Evolutionary conservation across 1,140 invertebrate species (phyloP), one percentile per base, ranked within the genome.

Genomic region (Eriosoma lanigerum): DNA sequence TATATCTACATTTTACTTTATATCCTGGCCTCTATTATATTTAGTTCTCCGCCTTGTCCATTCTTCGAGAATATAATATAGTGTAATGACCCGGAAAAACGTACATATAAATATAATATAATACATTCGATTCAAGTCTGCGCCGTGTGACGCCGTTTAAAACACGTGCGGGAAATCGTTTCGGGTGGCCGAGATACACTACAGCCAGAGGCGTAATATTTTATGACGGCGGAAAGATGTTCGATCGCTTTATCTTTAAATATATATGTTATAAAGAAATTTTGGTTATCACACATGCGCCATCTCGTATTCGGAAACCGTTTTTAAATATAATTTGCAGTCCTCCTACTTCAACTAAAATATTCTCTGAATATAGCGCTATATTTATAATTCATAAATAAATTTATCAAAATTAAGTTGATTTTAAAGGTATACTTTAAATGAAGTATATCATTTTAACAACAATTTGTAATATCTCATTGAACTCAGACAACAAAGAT

Each of bases 401-500:
- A n/a, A n/a, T n/a, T n/a, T n/a, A n/a, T n/a, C n/a, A n/a, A 54
- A 81, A 83, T 29, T 82, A 21, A 56, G 29, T 75, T 19, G 24
- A 76, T 50, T 82, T 82, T 64, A 81, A 56, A 56, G 58, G 48
- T n/a, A 60, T 60, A 21, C 56, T 72, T 46, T 83, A 70, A 56
- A 84, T 56, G 54, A 83, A 72, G 81, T 83, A 81, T 48, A 84
- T 50, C 52, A 82, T 64, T 73, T 68, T 66, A 24, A 82, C 78
- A 50, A 80, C 29, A 54, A 62, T 80, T 70, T 82, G 44, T 13
- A 83, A 48, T 54, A 81, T 60, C 17, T 58, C 26, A 50, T 82
- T 81, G 21, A 81, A 66, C 26, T 52, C 29, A 21, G 46, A 21
- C 48, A 68, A 50, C 15, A 82, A 26, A 29, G n/a, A 26, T 46